Percentiles rank a stretch among this genome's conserved stretches.
Conservation (phyloP, 2,797 vertebrate genomes). For the Microcaecilia unicolor region DNA sequence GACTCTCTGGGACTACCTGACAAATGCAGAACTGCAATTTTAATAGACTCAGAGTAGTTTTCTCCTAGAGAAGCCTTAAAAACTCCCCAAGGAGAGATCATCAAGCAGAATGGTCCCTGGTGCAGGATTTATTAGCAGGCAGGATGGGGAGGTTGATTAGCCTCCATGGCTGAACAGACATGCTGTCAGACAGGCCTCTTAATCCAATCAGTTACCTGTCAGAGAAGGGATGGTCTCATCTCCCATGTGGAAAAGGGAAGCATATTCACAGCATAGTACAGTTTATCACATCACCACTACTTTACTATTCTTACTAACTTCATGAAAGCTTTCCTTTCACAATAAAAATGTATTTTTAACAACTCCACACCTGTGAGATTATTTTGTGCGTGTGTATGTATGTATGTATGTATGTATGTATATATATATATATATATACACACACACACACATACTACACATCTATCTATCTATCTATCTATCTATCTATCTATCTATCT, state of each 20-base stretch:
- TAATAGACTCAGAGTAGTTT: conserved; percentile 62
- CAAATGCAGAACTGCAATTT: conserved; percentile 54
- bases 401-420: too few species aligned
- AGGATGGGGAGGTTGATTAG: conserved; percentile 67
- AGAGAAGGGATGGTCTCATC: conserved; percentile 24
- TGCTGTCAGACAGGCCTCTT: conserved; percentile 61
- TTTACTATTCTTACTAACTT: neutral
- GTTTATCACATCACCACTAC: neutral
- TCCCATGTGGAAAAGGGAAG: conserved; percentile 14
- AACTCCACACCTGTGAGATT: neutral
- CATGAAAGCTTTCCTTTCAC: neutral
- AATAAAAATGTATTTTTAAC: neutral
- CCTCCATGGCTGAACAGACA: conserved; percentile 51
- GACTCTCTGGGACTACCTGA: conserved; percentile 50
- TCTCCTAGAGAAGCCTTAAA: conserved; percentile 47
- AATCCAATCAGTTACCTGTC: conserved; percentile 67
- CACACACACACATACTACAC: too few species aligned
- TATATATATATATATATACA: too few species aligned
- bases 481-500: too few species aligned
- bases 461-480: too few species aligned
- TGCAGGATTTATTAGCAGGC: conserved; percentile 64
- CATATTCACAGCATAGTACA: conserved; percentile 7
- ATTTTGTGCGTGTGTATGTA: rapidly evolving
- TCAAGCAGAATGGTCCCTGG: conserved; percentile 63
- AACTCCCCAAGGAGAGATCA: conserved; percentile 67